Conservation (phyloP, 2,113 vertebrate genomes). For the Orientallactaga bullata region DNA sequence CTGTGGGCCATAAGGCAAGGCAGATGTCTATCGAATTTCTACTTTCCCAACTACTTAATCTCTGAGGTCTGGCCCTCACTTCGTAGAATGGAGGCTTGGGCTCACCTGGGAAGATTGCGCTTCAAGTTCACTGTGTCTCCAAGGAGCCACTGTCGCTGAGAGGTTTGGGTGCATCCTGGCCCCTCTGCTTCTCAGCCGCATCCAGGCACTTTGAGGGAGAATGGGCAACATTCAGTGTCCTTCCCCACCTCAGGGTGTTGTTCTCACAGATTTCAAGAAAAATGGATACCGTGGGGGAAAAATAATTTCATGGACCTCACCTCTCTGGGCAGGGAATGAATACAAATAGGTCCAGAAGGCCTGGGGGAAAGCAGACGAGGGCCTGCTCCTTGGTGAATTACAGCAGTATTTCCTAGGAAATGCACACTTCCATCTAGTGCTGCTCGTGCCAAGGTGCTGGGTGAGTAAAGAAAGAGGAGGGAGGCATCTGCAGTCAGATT, state of each 20-base stretch:
- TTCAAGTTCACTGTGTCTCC: slow-evolving; percentile 50
- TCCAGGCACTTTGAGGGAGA: not conserved
- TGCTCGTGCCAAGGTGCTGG: slow-evolving; percentile 54
- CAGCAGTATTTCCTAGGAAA: slow-evolving; percentile 63
- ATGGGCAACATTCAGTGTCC: not conserved
- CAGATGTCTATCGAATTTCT: not conserved
- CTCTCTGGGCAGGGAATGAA: slow-evolving; percentile 31
- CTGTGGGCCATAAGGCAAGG: not conserved
- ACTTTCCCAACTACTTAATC: slow-evolving; percentile 21
- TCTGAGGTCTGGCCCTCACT: slow-evolving; percentile 14
- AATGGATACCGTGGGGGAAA: not conserved
- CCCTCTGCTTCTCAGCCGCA: not conserved
- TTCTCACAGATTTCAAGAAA: slow-evolving; percentile 38
- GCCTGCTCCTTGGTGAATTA: slow-evolving; percentile 9
- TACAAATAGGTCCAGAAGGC: slow-evolving; percentile 47
- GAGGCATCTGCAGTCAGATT: slow-evolving; percentile 14
- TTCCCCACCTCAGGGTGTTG: not conserved
- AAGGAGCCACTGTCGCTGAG: not conserved
- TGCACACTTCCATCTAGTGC: slow-evolving; percentile 14
- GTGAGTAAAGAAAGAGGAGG: slow-evolving; percentile 58
- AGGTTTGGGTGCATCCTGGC: not conserved
- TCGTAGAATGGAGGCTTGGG: slow-evolving; percentile 56
- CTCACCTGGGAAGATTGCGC: slow-evolving; percentile 44
- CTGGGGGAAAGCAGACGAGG: slow-evolving; percentile 44
- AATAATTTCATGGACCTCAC: slow-evolving; percentile 60